Conservation (phyloP, 1,140 invertebrate species). For the Lineus longissimus region DNA sequence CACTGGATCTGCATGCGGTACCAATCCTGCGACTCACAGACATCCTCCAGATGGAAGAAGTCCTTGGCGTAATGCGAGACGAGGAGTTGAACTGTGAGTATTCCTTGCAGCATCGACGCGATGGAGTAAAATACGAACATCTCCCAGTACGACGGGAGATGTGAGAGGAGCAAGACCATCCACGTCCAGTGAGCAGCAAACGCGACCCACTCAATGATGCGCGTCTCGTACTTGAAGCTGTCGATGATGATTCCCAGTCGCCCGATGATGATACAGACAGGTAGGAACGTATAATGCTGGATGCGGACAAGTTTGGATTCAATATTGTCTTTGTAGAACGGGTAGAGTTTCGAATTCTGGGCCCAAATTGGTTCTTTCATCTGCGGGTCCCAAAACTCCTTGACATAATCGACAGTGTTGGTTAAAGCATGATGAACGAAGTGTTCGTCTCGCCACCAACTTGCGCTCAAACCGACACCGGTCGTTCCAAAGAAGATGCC, state of each 20-base stretch:
- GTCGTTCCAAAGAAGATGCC: slow-evolving; percentile 17
- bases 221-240: slow-evolving; percentile 6
- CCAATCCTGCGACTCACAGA: slow-evolving; percentile 8
- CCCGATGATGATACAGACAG: slow-evolving; percentile 7
- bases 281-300: slow-evolving; percentile 21
- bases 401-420: slow-evolving; percentile 9
- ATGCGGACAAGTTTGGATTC: slow-evolving; percentile 14
- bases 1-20: slow-evolving; percentile 8
- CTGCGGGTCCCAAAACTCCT: slow-evolving; percentile 16
- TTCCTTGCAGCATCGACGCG: slow-evolving; percentile 2
- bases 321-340: slow-evolving; percentile 8
- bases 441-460: slow-evolving; percentile 20
- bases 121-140: slow-evolving; percentile 14
- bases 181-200: slow-evolving; percentile 15
- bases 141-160: slow-evolving; percentile 10
- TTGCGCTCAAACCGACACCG: slow-evolving; percentile 10
- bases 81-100: slow-evolving; percentile 16
- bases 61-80: slow-evolving; percentile 16
- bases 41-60: slow-evolving; percentile 6
- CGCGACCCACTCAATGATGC: slow-evolving; percentile 13
- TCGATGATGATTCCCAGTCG: slow-evolving; percentile 15
- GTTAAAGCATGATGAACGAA: slow-evolving; percentile 18
- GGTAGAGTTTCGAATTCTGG: slow-evolving; percentile 16
- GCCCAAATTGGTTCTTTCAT: slow-evolving; percentile 16
- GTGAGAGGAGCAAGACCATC: slow-evolving; percentile 9